phyloP scores from a whole-genome alignment of 2,113 vertebrate genomes.

The Upupa epops region DNA sequence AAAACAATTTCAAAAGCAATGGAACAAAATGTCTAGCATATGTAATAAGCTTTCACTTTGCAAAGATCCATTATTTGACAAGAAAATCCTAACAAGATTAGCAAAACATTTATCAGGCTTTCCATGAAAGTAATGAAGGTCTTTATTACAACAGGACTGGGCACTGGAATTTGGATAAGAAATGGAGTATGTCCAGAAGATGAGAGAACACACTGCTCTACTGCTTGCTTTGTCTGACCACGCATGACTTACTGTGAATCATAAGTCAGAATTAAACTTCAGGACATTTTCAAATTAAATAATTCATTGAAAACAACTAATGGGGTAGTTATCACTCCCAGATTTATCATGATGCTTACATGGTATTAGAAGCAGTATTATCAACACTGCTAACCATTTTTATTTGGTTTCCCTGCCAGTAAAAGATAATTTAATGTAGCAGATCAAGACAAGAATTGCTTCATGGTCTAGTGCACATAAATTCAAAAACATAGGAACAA shows the following conservation, averaged over 20 bases:
- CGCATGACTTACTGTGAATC: background rate
- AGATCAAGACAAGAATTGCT: background rate
- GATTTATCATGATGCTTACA: background rate
- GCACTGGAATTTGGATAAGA: background rate
- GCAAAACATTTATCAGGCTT: background rate
- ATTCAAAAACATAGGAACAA: background rate
- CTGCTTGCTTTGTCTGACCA: background rate
- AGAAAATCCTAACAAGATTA: conserved; percentile 3
- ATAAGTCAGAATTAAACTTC: background rate
- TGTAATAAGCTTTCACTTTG: background rate
- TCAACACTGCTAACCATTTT: background rate
- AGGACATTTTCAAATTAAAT: background rate
- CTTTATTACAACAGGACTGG: background rate
- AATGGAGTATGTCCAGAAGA: background rate
- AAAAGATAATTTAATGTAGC: background rate
- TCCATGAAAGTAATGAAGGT: background rate
- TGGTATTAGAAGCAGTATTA: background rate
- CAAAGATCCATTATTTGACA: background rate
- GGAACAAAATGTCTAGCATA: background rate
- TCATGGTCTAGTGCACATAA: background rate
- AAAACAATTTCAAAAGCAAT: background rate
- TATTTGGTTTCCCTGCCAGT: background rate
- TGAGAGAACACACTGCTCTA: background rate
- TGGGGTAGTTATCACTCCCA: background rate
- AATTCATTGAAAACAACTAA: background rate